Evolutionary conservation across 2,888 invertebrate genomes (phyloP), one percentile per base, ranked within the genome.

Genomic region (Rotaria magnacalcarata): DNA sequence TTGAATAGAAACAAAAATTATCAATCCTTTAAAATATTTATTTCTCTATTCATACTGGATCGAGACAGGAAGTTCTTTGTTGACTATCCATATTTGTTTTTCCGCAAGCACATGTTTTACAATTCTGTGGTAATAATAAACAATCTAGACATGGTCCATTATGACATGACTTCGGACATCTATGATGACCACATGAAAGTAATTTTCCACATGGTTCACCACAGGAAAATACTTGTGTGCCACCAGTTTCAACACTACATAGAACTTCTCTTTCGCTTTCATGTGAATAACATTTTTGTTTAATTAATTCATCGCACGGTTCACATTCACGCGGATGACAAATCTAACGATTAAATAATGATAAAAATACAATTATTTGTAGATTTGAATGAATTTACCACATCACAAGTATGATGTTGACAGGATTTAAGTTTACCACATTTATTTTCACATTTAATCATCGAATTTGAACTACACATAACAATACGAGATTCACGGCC

Each of bases 181-280:
- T 90, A 90, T 97, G 97, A 43, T 93, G 91, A 27, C 93, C 93
- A 90, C 97, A 98, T 89, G 94, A 94, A 0, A 97, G 92, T 7
- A 91, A 86, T 89, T 94, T 95, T 0, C 92, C 93, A 90, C 97
- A 98, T 5, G 92, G 91, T 1, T 93, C 92, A 0, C 93, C 93
- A 90, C 97, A 98, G 74, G 94, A 92, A 86, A 96, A 93, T 6
- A 93, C 84, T 0, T 88, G 87, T 24, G 88, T 52, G 84, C 24
- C 21, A 43, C 80, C 47, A 21, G 85, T 75, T 60, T 80, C 85
- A 50, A 24, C 6, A 11, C 52, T 80, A 52, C 54, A 67, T 74
- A 74, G 19, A 52, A 80, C 86, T 56, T 47, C 60, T 60, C 43
- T 34, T 27, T 8, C 87, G 86, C 19, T 60, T 27, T n/a, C 87